Conservation (phyloP, 2,888 invertebrate species). For the Tachina lurida region DNA sequence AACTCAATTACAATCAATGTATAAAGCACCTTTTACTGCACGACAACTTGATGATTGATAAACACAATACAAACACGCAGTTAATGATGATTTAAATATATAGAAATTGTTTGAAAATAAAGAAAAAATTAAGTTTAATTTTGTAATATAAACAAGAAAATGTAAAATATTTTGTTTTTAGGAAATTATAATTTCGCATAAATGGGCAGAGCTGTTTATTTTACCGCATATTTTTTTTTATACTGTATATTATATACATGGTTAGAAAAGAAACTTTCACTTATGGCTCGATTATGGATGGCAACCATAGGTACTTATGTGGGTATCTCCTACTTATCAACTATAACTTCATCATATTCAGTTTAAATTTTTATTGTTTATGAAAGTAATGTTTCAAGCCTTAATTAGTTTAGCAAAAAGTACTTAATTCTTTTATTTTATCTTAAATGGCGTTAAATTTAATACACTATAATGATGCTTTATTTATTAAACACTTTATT, state of each 20-base stretch:
- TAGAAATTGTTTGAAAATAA: slow-evolving; percentile 57
- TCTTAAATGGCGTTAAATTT: slow-evolving; percentile 12
- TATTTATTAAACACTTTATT: slow-evolving; percentile 12
- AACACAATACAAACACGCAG: slow-evolving; percentile 4
- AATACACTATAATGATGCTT: neutral
- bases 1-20: slow-evolving; percentile 20
- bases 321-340: neutral
- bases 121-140: slow-evolving; percentile 58
- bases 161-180: neutral
- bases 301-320: slow-evolving; percentile 45
- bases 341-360: neutral
- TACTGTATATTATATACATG: too few species aligned
- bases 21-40: slow-evolving; percentile 24
- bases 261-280: neutral
- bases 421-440: too few species aligned
- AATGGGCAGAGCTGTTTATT: neutral
- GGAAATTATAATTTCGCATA: slow-evolving; percentile 36
- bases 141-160: slow-evolving; percentile 40
- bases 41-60: slow-evolving; percentile 4
- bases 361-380: too few species aligned
- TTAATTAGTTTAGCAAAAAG: too few species aligned
- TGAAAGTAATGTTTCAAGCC: too few species aligned
- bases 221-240: neutral
- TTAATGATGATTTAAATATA: slow-evolving; percentile 33
- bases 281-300: too few species aligned